Evolutionary conservation across 2,888 invertebrate species (phyloP).

Genomic region (Rhorus exstirpatorius): DNA sequence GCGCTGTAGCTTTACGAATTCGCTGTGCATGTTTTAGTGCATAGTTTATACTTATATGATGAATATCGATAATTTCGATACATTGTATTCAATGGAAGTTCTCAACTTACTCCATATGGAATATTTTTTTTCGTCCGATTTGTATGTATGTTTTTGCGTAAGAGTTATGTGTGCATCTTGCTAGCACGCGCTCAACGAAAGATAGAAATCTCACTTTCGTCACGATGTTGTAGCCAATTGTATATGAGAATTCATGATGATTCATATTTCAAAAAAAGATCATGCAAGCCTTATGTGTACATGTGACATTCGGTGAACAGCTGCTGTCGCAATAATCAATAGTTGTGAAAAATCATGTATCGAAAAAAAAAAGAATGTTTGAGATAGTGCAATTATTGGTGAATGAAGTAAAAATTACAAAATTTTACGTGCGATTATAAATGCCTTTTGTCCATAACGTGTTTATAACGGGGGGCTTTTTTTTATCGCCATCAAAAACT

Average conservation of each 20-base stretch:
- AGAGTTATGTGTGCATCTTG: constrained; percentile 2
- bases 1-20: constrained; percentile 76
- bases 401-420: neutral
- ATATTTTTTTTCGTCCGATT: constrained; percentile 54
- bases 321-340: constrained; percentile 68
- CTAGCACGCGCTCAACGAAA: constrained; percentile 23
- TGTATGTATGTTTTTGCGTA: constrained; percentile 4
- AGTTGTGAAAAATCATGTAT: constrained; percentile 51
- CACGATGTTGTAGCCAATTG: constrained; percentile 34
- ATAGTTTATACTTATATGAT: constrained; percentile 77
- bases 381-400: no score
- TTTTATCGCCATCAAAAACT: constrained; percentile 19
- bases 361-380: constrained; percentile 12
- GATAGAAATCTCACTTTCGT: constrained; percentile 50
- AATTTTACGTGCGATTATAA: constrained; percentile 31
- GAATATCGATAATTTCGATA: constrained; percentile 66
- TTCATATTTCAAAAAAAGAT: no score
- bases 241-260: constrained; percentile 32
- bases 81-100: constrained; percentile 59
- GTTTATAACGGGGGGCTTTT: neutral
- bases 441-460: no score
- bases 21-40: constrained; percentile 85
- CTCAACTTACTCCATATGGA: constrained; percentile 25
- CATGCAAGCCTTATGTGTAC: neutral
- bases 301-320: constrained; percentile 19